Base-by-base conservation (phyloP, 1,140 invertebrate genomes). In the Paralvinella palmiformis region DNA sequence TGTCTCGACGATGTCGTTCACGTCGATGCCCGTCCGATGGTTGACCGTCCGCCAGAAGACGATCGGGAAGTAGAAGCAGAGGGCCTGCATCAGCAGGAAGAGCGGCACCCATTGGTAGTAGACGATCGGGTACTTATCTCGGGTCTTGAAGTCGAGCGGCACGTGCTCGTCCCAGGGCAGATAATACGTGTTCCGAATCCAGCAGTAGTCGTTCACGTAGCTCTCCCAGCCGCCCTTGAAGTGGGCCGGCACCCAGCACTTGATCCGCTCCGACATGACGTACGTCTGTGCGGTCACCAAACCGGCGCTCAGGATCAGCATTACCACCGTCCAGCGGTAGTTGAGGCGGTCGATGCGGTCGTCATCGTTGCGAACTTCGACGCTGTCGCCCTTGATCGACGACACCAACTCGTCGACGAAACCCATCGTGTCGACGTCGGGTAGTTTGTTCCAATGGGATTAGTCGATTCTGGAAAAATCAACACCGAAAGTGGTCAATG, bases 81-180 rank as follows among this genome's bases (percentile, higher is more conserved):
- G 75, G 7, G 83, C 84, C 73, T 85, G 83, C 3, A 84, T 73
- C 32, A 85, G 68, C 15, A 85, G 69, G 64, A 85, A 83, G 22
- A 85, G 77, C 7, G 84, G 84, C 7, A 84, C 81, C 84, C 84
- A 85, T 68, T 85, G 84, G 67, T 85, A 85, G 68, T 85, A 85
- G 59, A 73, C 72, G 13, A 64, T 65, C 35, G 76, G 65, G 64
- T 77, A 73, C 48, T 72, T 73, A 31, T 74, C 70, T 61, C 68
- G 65, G 5, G 70, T 65, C 20, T 70, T 63, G 53, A 67, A 56
- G 22, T 71, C 68, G 56, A 73, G 66, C 31, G 78, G 77, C 22
- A 81, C 75, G 29, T 66, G 65, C 1, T 73, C 69, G 36, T 75
- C 67, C 62, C 75, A 70, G n/a, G 72, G 71, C 45, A 83, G 75